Evolutionary conservation across 2,888 invertebrate species (phyloP).

Genomic region (Hemaris fuciformis): DNA sequence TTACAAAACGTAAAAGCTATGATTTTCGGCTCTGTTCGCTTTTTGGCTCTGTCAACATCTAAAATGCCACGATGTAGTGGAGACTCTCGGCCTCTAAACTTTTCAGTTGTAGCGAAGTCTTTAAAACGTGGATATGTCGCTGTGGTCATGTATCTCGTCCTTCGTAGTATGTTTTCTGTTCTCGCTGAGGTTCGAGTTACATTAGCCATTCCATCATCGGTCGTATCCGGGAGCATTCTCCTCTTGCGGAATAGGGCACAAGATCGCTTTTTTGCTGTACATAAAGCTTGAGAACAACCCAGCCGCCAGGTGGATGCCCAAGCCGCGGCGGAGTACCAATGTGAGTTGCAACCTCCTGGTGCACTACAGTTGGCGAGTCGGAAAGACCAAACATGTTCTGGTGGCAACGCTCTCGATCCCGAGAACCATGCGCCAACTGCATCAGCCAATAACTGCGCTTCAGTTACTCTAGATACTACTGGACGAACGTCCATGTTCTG

Average conservation of each 20-base stretch:
- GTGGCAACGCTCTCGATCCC: conserved; percentile 60
- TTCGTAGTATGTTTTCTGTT: conserved; percentile 51
- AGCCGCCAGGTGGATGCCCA: conserved; percentile 75
- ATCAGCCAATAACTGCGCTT: conserved; percentile 69
- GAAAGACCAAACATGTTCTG: conserved; percentile 67
- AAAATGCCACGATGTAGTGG: conserved; percentile 57
- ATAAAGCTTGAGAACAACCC: conserved; percentile 70
- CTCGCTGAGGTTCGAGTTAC: conserved; percentile 28
- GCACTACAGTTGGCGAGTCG: conserved; percentile 63
- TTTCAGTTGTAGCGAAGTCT: conserved; percentile 43
- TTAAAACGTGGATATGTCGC: conserved; percentile 38
- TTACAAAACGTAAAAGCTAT: conserved; percentile 73
- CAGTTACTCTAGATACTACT: conserved; percentile 60
- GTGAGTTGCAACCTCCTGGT: conserved; percentile 67
- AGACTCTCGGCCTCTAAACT: conserved; percentile 39
- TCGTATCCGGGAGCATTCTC: conserved; percentile 28
- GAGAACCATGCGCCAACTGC: conserved; percentile 74
- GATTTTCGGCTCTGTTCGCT: conserved; percentile 51
- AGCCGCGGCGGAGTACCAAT: conserved; percentile 71
- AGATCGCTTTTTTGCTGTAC: conserved; percentile 60
- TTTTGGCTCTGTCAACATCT: conserved; percentile 29
- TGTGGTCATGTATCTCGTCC: conserved; percentile 57
- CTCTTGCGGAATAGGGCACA: conserved; percentile 58
- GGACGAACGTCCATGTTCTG: conserved; percentile 75
- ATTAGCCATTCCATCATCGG: conserved; percentile 15